phyloP scores from a whole-genome alignment of 2,113 vertebrate species.

The Micromys minutus region DNA sequence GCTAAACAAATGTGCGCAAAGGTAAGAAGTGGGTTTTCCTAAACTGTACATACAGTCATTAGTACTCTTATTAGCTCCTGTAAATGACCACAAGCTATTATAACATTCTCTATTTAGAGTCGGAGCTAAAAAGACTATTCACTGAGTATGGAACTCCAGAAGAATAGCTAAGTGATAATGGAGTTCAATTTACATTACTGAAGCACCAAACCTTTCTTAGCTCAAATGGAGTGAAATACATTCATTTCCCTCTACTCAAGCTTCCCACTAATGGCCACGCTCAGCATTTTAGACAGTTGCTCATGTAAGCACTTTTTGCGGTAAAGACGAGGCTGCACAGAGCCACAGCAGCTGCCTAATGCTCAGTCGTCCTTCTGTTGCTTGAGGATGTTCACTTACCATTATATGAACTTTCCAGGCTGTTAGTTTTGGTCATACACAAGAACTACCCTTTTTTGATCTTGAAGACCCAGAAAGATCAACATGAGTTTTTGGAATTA shows the following conservation, averaged over 20 bases:
- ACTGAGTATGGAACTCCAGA: conserved; percentile 58
- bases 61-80: conserved; percentile 26
- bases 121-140: conserved; percentile 60
- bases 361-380: conserved; percentile 33
- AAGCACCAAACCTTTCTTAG: conserved; percentile 63
- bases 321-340: background rate
- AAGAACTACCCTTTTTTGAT: background rate
- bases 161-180: conserved; percentile 73
- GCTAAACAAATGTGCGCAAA: conserved; percentile 20
- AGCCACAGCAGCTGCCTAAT: background rate
- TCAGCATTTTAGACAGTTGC: conserved; percentile 46
- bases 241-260: conserved; percentile 57
- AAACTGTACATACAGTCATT: background rate
- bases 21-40: conserved; percentile 28
- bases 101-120: conserved; percentile 52
- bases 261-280: conserved; percentile 60
- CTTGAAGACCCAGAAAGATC: conserved; percentile 11
- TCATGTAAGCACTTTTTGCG: conserved; percentile 56
- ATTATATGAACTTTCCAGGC: conserved; percentile 5
- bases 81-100: conserved; percentile 56
- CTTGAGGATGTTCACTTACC: background rate
- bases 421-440: conserved; percentile 35
- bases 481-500: conserved; percentile 10
- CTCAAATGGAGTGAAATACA: conserved; percentile 68
- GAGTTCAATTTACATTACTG: conserved; percentile 63